Conservation (phyloP, 1,140 invertebrate genomes). For the Drosophila miranda region DNA sequence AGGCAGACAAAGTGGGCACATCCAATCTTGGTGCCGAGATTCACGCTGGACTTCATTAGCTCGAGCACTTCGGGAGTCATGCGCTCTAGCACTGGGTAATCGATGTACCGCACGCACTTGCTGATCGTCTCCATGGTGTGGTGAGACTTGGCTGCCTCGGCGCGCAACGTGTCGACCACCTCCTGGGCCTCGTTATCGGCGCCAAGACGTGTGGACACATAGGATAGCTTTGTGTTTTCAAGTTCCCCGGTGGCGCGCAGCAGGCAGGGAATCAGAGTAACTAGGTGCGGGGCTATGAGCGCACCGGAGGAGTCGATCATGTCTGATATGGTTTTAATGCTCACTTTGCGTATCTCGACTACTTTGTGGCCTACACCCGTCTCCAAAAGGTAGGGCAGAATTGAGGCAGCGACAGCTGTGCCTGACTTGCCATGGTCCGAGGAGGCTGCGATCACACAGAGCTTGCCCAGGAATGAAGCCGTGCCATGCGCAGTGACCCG, state of each 20-base stretch:
- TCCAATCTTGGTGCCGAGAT: constrained; percentile 92
- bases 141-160: constrained; percentile 90
- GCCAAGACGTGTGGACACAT: constrained; percentile 89
- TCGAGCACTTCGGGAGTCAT: constrained; percentile 92
- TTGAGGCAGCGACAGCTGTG: constrained; percentile 88
- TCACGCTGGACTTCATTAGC: constrained; percentile 90
- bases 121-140: constrained; percentile 94
- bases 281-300: constrained; percentile 90
- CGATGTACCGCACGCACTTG: constrained; percentile 93
- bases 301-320: constrained; percentile 90
- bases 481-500: constrained; percentile 90
- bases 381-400: constrained; percentile 91
- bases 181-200: constrained; percentile 87
- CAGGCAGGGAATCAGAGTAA: constrained; percentile 91
- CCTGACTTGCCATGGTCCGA: constrained; percentile 90
- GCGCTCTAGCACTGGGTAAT: constrained; percentile 88
- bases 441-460: constrained; percentile 91
- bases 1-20: constrained; percentile 92
- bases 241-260: constrained; percentile 92
- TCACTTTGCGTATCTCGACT: constrained; percentile 90
- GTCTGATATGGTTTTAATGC: constrained; percentile 92
- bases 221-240: constrained; percentile 90
- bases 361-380: constrained; percentile 91
- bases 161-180: constrained; percentile 89
- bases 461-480: constrained; percentile 90